phyloP scores from a whole-genome alignment of 2,113 vertebrate species.

The Laticauda colubrina region DNA sequence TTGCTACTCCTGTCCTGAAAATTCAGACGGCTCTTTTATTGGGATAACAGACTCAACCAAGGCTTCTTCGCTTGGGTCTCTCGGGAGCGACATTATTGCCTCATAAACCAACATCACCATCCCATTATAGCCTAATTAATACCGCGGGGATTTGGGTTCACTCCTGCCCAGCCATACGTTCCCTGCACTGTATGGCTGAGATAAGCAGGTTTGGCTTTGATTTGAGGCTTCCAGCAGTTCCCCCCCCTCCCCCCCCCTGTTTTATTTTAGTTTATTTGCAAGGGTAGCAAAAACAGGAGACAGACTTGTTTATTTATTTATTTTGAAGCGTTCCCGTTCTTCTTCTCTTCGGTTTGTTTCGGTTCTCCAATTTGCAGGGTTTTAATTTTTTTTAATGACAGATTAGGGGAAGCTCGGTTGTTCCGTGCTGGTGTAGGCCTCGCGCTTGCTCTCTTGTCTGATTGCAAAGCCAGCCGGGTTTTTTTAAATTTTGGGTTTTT shows the following conservation, averaged over 20 bases:
- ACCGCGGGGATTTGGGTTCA: slow-evolving; percentile 12
- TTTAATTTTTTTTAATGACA: slow-evolving; percentile 19
- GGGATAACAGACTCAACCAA: not conserved
- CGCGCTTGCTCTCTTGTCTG: not conserved
- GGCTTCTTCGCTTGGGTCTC: not conserved
- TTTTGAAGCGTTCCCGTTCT: not conserved
- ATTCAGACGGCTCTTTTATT: not conserved
- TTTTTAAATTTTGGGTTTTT: slow-evolving; percentile 32
- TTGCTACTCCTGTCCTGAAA: not conserved
- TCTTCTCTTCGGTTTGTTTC: not conserved
- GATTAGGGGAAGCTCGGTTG: slow-evolving; percentile 36
- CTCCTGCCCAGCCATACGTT: slow-evolving; percentile 10
- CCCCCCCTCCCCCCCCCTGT: too few relatives aligned
- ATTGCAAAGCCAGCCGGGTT: slow-evolving; percentile 43
- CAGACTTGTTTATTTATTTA: not conserved
- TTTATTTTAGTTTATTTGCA: not conserved
- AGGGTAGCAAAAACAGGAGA: too few relatives aligned
- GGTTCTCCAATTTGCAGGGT: accelerated
- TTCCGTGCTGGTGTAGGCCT: slow-evolving; percentile 3
- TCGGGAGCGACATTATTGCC: not conserved
- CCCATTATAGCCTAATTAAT: slow-evolving; percentile 32
- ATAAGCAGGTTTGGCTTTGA: not conserved
- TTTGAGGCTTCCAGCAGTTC: not conserved
- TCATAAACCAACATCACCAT: slow-evolving; percentile 10
- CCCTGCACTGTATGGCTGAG: not conserved